These are phyloP conservation scores for Lithophane leautieri DNA, from an alignment of 2,888 invertebrate genomes.

Conservation along the genomic window DNA sequence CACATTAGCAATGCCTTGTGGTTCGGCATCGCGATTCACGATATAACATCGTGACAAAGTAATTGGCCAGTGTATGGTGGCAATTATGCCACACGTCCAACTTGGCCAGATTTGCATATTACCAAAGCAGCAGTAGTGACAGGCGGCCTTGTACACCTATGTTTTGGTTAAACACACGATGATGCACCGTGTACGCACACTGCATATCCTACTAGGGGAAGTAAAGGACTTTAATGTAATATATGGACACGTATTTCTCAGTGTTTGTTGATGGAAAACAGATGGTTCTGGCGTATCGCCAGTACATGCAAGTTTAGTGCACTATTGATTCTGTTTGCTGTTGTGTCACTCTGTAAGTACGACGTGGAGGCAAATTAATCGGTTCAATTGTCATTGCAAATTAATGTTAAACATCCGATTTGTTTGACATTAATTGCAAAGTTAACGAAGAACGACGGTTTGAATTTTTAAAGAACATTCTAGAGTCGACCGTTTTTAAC, in stretches of 20 bases:
- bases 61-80: constrained; percentile 63
- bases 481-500: neutral
- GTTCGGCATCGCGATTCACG: constrained; percentile 31
- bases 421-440: neutral
- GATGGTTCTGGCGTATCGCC: constrained; percentile 74
- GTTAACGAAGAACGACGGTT: neutral
- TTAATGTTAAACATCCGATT: neutral
- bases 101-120: constrained; percentile 62
- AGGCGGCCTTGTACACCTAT: constrained; percentile 39
- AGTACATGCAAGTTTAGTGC: constrained; percentile 66
- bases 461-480: neutral
- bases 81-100: constrained; percentile 61
- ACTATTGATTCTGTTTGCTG: constrained; percentile 76
- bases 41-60: constrained; percentile 57
- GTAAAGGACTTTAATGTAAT: constrained; percentile 50
- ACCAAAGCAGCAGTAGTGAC: constrained; percentile 45
- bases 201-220: constrained; percentile 28
- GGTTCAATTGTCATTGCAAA: constrained; percentile 21
- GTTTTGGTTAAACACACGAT: constrained; percentile 41
- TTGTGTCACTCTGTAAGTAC: constrained; percentile 65
- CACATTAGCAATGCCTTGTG: constrained; percentile 47
- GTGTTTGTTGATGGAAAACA: constrained; percentile 73
- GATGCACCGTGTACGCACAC: constrained; percentile 40
- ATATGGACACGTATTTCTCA: constrained; percentile 58
- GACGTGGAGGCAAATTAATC: constrained; percentile 39